A percentile compares a stretch with the other conserved stretches of the same genome.
These are phyloP conservation scores for Oikopleura vanhoeffeni DNA, from an alignment of 23 tunicate genomes.

Conservation along the genomic window DNA sequence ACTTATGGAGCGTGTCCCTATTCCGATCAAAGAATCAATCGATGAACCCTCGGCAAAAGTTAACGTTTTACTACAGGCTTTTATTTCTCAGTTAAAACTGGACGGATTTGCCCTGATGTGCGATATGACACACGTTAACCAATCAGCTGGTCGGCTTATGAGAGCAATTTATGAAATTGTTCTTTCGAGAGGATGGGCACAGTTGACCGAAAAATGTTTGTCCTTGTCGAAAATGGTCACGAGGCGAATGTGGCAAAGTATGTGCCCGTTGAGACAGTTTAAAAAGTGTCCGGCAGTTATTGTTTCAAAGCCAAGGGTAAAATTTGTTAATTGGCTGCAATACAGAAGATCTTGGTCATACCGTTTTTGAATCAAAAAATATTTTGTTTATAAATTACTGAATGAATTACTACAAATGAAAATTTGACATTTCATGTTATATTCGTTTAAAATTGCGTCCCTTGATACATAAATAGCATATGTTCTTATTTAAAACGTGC, in stretches of 20 bases:
- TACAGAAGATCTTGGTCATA: too few relatives aligned
- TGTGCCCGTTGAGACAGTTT: constrained; percentile 91
- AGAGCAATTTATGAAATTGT: constrained; percentile 88
- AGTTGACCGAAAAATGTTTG: constrained; percentile 73
- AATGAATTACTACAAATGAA: too few relatives aligned
- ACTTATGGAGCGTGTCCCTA: constrained; percentile 65
- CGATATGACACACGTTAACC: constrained; percentile 89
- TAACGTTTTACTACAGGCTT: constrained; percentile 76
- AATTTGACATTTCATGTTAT: too few relatives aligned
- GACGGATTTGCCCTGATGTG: constrained; percentile 96
- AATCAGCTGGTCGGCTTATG: constrained; percentile 88
- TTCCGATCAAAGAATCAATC: constrained; percentile 85
- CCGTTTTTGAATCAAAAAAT: too few relatives aligned
- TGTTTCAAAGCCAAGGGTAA: constrained; percentile 51
- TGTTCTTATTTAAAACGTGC: too few relatives aligned
- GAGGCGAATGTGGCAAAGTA: constrained; percentile 88
- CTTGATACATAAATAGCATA: too few relatives aligned
- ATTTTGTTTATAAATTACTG: too few relatives aligned
- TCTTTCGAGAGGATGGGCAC: constrained; percentile 89
- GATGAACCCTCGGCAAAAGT: constrained; percentile 92
- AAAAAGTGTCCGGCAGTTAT: constrained; percentile 73
- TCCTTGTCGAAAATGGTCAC: constrained; percentile 71
- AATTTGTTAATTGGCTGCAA: too few relatives aligned
- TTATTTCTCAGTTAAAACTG: constrained; percentile 67
- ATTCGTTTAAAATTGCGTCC: too few relatives aligned